Percentiles rank a stretch among this genome's conserved stretches.
Evolutionary conservation across 2,888 invertebrate genomes (phyloP).

Genomic region (Listrodromus nycthemerus): DNA sequence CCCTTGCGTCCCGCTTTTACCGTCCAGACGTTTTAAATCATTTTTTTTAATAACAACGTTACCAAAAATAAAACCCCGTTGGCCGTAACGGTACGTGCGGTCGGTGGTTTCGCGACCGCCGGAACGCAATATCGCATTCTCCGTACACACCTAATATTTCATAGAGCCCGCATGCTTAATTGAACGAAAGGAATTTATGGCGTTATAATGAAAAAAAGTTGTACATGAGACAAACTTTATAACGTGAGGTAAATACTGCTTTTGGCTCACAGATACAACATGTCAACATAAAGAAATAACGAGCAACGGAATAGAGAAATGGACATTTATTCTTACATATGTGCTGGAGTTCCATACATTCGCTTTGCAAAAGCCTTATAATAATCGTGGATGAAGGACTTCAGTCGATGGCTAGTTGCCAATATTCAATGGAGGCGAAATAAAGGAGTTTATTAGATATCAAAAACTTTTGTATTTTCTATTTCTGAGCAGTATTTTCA

Average conservation of each 20-base stretch:
- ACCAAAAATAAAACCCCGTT: slow-evolving; percentile 1
- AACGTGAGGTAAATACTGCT: neutral
- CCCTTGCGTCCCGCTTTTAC: neutral
- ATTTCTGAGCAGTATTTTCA: no score
- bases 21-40: slow-evolving; percentile 41
- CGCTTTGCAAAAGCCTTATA: no score
- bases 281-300: no score
- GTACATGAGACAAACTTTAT: neutral
- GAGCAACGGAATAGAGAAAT: no score
- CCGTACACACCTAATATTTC: slow-evolving; percentile 43
- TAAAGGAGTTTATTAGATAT: no score
- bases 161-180: slow-evolving; percentile 26
- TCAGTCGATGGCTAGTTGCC: no score
- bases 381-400: no score
- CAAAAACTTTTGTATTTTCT: no score
- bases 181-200: slow-evolving; percentile 28
- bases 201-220: neutral
- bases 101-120: slow-evolving; percentile 43
- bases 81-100: slow-evolving; percentile 13
- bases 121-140: slow-evolving; percentile 45
- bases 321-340: no score
- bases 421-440: no score
- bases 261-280: no score
- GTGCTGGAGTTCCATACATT: no score
- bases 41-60: slow-evolving; percentile 45